Evolutionary conservation across 2,113 vertebrate species (phyloP), one percentile per base, ranked within the genome.

Genomic region (Rhizomys pruinosus): DNA sequence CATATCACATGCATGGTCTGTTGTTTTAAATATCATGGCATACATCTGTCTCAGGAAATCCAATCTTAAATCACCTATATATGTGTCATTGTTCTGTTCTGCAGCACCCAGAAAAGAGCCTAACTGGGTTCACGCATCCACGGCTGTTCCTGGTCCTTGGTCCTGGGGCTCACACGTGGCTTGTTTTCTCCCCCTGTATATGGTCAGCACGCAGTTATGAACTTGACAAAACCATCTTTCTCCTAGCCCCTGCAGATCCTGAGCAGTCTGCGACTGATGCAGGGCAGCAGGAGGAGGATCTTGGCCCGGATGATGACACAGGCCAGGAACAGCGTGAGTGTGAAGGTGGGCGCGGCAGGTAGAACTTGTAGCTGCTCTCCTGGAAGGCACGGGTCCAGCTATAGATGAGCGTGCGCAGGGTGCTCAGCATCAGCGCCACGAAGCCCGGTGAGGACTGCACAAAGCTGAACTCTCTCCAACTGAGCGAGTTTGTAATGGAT

Each of bases 181-280:
- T 97, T 0, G 95, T 97, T 79, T 96, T 97, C 84, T 97, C 94
- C 5, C 27, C 55, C 13, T 59, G 44, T 16, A 64, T 0, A 1
- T 68, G 87, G 86, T 81, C 63, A 0, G 78, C 87, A 6, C 98
- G 97, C 97, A 98, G 96, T 0, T n/a, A 89, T 84, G 96, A 98
- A 98, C 55, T 96, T 98, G 84, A 97, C 89, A 0, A 97, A 95
- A 2, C 97, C 95, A 19, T 95, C 98, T 88, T 97, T 98, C 97
- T 99, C 99, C 99, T 99, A 99, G 96, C 99, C 99, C 34, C 98
- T 98, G 72, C 99, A 99, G 98, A 99, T 99, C 69, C 87, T 96
- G 85, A 82, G 1, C 66, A 99, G 99, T 90, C 98, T 98, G 32
- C 37, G 87, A 27, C 95, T 95, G 81, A 99, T 8, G 95, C 99